Conservation (phyloP, 1,140 invertebrate species). For the Zaprionus davidi region DNA sequence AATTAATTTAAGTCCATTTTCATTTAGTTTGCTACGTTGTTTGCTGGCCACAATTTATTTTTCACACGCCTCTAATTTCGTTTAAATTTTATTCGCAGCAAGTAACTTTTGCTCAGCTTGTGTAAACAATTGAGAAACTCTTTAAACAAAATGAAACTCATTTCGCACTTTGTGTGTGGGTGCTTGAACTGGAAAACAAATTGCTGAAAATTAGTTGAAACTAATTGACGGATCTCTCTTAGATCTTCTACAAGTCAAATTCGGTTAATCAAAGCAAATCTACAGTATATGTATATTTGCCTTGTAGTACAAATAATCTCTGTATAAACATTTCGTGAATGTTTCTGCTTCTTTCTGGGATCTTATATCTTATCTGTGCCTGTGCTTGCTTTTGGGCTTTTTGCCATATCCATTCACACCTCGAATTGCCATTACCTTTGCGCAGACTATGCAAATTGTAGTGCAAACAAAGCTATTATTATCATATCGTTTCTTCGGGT, state of each 20-base stretch:
- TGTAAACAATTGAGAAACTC: constrained; percentile 48
- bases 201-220: constrained; percentile 25
- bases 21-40: constrained; percentile 8
- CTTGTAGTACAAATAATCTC: constrained; percentile 3
- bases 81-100: constrained; percentile 41
- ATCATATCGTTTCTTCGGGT: constrained; percentile 21
- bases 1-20: constrained; percentile 56
- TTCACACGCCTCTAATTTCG: constrained; percentile 56
- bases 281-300: neutral
- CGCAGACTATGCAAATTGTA: constrained; percentile 30
- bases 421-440: constrained; percentile 17
- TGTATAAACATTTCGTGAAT: constrained; percentile 13
- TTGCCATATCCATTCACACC: constrained; percentile 41
- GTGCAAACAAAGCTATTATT: constrained; percentile 29
- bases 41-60: constrained; percentile 53
- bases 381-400: constrained; percentile 8
- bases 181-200: constrained; percentile 32
- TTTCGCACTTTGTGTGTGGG: constrained; percentile 34
- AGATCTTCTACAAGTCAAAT: constrained; percentile 1
- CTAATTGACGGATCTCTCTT: constrained; percentile 38
- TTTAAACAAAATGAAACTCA: constrained; percentile 31
- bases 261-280: constrained; percentile 1
- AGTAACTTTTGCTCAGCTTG: constrained; percentile 39
- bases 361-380: constrained; percentile 12
- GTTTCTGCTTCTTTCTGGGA: neutral